Evolutionary conservation across 2,888 invertebrate species (phyloP).

Genomic region (Drosophila parthenogenetica): DNA sequence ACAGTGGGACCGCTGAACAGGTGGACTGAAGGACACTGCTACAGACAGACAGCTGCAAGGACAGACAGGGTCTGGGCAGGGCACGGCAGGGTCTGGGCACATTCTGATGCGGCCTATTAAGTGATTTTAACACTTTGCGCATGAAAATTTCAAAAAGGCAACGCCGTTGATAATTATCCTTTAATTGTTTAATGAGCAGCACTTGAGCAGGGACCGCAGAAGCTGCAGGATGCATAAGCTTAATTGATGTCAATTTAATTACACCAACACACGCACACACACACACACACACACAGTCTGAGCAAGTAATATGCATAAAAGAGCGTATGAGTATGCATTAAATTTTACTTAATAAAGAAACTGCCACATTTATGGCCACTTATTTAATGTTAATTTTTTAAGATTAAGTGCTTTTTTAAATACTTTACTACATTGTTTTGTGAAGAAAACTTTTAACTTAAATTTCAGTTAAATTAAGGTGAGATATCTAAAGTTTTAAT

Average conservation of each 20-base stretch:
- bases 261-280: conserved; percentile 45
- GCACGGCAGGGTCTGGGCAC: background rate
- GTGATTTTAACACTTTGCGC: conserved; percentile 81
- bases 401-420: background rate
- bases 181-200: conserved; percentile 81
- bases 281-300: conserved; percentile 22
- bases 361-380: background rate
- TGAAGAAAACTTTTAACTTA: background rate
- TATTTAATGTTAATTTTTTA: background rate
- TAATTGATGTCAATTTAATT: conserved; percentile 79
- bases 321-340: conserved; percentile 7
- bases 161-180: conserved; percentile 78
- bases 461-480: background rate
- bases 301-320: background rate
- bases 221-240: conserved; percentile 64
- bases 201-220: conserved; percentile 58
- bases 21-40: too few species aligned
- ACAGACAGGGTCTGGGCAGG: too few species aligned
- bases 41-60: background rate
- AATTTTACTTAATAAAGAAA: conserved; percentile 13
- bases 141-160: conserved; percentile 81
- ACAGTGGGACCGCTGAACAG: conserved; percentile 20
- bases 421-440: too few species aligned
- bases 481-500: too few species aligned
- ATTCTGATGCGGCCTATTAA: conserved; percentile 69